Percentiles rank a stretch among this genome's conserved stretches.
These are phyloP conservation scores for Macrosteles quadrilineatus DNA, from an alignment of 1,140 invertebrate species.

Conservation along the genomic window DNA sequence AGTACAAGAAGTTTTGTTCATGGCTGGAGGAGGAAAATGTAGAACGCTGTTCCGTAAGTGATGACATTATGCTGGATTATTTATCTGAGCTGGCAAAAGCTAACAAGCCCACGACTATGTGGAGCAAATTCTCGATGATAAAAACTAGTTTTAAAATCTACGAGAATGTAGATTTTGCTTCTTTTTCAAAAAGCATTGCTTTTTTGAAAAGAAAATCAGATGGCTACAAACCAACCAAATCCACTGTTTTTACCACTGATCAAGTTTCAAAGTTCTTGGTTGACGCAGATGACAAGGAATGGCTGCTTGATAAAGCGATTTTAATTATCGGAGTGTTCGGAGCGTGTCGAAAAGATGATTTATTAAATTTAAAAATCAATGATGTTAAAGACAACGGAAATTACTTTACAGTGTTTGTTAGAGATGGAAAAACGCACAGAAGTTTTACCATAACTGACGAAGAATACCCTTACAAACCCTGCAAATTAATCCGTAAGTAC, in stretches of 20 bases:
- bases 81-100: too few species aligned
- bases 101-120: neutral
- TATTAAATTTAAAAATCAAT: conserved; percentile 1
- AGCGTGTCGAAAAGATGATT: conserved; percentile 10
- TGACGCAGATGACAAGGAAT: neutral
- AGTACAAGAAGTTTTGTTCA: too few species aligned
- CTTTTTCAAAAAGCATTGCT: neutral
- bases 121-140: conserved; percentile 3
- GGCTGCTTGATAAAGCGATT: conserved; percentile 3
- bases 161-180: neutral
- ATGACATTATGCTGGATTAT: too few species aligned
- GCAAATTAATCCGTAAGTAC: conserved; percentile 23
- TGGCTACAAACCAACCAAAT: neutral
- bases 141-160: neutral
- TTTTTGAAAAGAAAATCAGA: conserved; percentile 4
- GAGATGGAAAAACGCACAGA: conserved; percentile 1
- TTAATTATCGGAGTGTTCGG: neutral
- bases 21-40: too few species aligned
- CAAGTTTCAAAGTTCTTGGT: conserved; percentile 1
- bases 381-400: neutral
- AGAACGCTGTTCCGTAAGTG: too few species aligned
- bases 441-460: neutral
- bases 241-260: neutral
- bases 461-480: conserved; percentile 6
- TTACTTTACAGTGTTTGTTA: neutral